Base-by-base conservation (phyloP, 2,888 invertebrate species). In the Trichogramma dendrolimi region DNA sequence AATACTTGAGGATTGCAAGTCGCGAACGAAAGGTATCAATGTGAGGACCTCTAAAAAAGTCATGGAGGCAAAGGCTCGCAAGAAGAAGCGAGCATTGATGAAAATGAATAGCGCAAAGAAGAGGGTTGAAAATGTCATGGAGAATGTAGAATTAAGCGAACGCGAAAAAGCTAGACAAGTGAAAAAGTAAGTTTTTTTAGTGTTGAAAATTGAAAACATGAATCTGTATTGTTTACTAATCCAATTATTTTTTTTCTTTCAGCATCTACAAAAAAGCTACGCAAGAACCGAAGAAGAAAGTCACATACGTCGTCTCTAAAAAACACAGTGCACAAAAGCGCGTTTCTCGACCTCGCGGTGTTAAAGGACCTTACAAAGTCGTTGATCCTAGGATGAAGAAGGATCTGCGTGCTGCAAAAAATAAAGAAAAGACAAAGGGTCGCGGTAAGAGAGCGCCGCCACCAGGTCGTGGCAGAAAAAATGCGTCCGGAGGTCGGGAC, bases 351-450 rank as follows among this genome's bases (percentile, higher is more conserved):
- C 96, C 96, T 6, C 80, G 87, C 0, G 96, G 96, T 49, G 89
- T 96, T 38, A 94, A 94, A 79, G 97, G 97, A 58, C 89, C 86
- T 43, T 97, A 91, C 80, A 94, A 89, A 79, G 89, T 96, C n/a
- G 98, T 98, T 5, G 98, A 98, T 85, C 88, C 91, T 1, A 84
- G 98, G 69, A 90, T 96, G 90, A 98, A 97, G 81, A 97, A 97
- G 80, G 98, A 98, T 78, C 81, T 89, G 73, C 84, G 90, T 65
- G 87, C 89, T 0, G 81, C 85, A 69, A 86, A 87, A 76, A 81
- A 83, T 11, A 85, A 83, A 73, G 84, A 84, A 75, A 86, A 85
- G 79, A 84, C 83, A 44, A 84, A 72, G 63, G 75, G 73, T 61
- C 75, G 72, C 42, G 76, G 72, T 4, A 78, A 75, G 47, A 72